Conservation (phyloP, 1,140 invertebrate genomes). For the Drosophila equinoxialis region DNA sequence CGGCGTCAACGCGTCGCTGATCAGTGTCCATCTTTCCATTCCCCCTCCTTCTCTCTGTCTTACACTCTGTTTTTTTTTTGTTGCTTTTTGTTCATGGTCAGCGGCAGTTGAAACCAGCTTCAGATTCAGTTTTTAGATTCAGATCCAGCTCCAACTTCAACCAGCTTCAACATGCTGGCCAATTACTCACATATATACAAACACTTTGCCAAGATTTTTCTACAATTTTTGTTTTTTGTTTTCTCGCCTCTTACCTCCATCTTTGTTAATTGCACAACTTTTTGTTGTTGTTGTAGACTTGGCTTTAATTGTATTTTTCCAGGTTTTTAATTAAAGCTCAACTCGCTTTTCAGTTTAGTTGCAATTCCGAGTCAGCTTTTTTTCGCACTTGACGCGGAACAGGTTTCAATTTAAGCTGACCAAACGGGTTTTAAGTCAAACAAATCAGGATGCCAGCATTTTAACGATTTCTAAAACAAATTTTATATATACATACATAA, state of each 20-base stretch:
- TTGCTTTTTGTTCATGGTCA: constrained; percentile 8
- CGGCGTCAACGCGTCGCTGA: constrained; percentile 38
- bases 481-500: constrained; percentile 20
- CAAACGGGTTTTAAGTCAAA: constrained; percentile 64
- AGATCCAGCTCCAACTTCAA: constrained; percentile 1
- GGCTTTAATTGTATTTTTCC: constrained; percentile 76
- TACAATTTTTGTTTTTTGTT: constrained; percentile 55
- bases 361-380: constrained; percentile 73
- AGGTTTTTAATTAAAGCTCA: constrained; percentile 81
- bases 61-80: background rate
- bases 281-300: constrained; percentile 55
- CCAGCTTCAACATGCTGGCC: constrained; percentile 24
- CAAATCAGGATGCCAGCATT: constrained; percentile 72
- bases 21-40: constrained; percentile 32
- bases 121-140: background rate
- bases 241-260: constrained; percentile 32
- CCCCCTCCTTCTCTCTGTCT: background rate
- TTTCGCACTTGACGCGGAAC: constrained; percentile 72
- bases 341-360: constrained; percentile 79
- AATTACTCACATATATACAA: constrained; percentile 57
- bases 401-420: constrained; percentile 66
- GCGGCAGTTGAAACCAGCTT: constrained; percentile 22
- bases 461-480: constrained; percentile 60
- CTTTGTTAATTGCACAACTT: constrained; percentile 73
- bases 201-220: constrained; percentile 74